Conservation (phyloP, 1,140 invertebrate genomes). For the Musca domestica region DNA sequence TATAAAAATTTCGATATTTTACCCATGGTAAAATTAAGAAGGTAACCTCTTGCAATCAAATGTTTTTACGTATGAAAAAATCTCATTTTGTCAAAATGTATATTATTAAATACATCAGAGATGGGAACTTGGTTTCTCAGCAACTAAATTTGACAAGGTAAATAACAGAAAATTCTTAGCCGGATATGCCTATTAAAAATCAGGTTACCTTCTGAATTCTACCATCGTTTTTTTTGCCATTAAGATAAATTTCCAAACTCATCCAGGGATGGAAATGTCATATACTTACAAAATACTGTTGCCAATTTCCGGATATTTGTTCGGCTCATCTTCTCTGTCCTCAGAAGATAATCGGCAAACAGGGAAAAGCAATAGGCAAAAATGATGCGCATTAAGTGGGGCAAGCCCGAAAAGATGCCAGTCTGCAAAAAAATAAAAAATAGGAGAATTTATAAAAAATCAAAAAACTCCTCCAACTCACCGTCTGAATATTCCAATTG, state of each 20-base stretch:
- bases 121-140: no score
- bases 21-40: no score
- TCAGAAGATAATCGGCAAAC: conserved; percentile 62
- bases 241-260: no score
- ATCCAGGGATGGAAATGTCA: neutral
- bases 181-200: no score
- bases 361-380: conserved; percentile 63
- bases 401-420: conserved; percentile 65
- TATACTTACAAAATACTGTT: conserved; percentile 59
- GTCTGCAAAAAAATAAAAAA: conserved; percentile 54
- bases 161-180: no score
- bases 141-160: no score
- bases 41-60: no score
- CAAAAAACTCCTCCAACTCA: conserved; percentile 51
- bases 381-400: conserved; percentile 63
- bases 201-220: no score
- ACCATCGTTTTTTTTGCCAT: no score
- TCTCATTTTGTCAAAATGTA: conserved; percentile 41
- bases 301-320: conserved; percentile 67
- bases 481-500: conserved; percentile 75
- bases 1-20: no score
- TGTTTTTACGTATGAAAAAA: no score
- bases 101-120: no score
- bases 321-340: conserved; percentile 59
- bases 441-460: neutral